phyloP scores from a whole-genome alignment of 2,113 vertebrate genomes.

The Corydoras maculifer region DNA sequence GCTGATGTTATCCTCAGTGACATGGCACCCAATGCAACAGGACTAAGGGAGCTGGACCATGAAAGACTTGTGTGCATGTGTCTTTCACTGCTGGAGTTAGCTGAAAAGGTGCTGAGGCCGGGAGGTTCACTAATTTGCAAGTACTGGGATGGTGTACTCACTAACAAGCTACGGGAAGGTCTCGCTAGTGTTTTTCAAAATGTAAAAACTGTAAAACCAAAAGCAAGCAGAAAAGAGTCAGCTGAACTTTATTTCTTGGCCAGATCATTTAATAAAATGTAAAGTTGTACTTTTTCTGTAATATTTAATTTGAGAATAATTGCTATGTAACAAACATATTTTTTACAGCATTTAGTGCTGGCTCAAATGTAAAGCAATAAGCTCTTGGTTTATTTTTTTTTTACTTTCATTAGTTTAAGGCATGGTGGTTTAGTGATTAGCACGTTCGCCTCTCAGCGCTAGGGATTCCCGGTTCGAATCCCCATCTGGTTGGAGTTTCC shows the following conservation, averaged over 20 bases:
- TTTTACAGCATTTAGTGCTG: no score
- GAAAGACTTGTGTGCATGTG: constrained; percentile 75
- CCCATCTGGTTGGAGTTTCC: no score
- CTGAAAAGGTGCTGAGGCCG: constrained; percentile 62
- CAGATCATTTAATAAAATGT: constrained; percentile 60
- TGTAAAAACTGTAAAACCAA: constrained; percentile 75
- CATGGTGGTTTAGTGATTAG: no score
- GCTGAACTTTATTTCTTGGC: constrained; percentile 81
- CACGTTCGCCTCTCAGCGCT: no score
- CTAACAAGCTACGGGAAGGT: constrained; percentile 61
- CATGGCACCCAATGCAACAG: constrained; percentile 90
- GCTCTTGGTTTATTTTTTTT: no score
- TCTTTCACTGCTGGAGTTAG: constrained; percentile 67
- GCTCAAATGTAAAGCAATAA: no score
- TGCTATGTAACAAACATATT: no score
- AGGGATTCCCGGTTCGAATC: no score
- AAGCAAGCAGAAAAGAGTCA: constrained; percentile 84
- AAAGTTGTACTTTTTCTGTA: background rate
- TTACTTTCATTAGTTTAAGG: no score
- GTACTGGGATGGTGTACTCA: constrained; percentile 80
- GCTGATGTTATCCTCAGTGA: constrained; percentile 87
- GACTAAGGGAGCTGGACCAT: constrained; percentile 82
- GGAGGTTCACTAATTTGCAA: constrained; percentile 82
- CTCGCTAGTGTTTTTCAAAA: constrained; percentile 67
- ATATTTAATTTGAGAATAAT: no score